These are phyloP conservation scores for Vireo griseus DNA, from an alignment of 2,797 vertebrate species.

Conservation along the genomic window DNA sequence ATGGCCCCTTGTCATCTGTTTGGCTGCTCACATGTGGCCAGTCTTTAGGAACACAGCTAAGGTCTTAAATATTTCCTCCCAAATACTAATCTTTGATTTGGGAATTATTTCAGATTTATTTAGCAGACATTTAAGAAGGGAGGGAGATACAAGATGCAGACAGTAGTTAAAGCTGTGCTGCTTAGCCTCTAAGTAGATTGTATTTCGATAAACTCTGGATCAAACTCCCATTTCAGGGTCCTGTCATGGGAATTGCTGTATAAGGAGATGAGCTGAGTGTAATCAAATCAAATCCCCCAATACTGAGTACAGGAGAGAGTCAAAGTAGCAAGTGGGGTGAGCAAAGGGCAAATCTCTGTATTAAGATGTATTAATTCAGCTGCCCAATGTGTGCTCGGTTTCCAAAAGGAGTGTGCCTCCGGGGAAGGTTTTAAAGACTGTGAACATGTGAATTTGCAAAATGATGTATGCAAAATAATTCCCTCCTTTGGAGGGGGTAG, in stretches of 20 bases:
- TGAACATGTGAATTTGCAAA: neutral
- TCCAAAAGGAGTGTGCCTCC: neutral
- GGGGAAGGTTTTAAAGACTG: neutral
- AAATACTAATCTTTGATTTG: neutral
- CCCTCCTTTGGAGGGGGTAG: neutral
- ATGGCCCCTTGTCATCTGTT: neutral
- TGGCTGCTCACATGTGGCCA: neutral
- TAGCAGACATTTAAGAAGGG: neutral
- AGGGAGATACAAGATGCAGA: neutral
- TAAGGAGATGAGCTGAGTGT: neutral
- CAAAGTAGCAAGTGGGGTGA: neutral
- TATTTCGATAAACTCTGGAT: neutral
- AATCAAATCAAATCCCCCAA: neutral
- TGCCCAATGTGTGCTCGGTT: neutral
- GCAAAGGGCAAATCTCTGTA: neutral
- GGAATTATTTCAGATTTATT: neutral
- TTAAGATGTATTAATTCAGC: neutral
- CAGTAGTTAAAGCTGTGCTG: neutral
- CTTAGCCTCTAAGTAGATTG: constrained; percentile 4
- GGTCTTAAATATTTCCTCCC: neutral
- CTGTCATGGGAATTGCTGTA: neutral
- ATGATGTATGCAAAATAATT: neutral
- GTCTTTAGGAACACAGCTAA: neutral
- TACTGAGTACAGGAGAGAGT: neutral
- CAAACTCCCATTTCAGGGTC: neutral